Conservation (phyloP, 2,888 invertebrate species). For the Ditula angustiorana region DNA sequence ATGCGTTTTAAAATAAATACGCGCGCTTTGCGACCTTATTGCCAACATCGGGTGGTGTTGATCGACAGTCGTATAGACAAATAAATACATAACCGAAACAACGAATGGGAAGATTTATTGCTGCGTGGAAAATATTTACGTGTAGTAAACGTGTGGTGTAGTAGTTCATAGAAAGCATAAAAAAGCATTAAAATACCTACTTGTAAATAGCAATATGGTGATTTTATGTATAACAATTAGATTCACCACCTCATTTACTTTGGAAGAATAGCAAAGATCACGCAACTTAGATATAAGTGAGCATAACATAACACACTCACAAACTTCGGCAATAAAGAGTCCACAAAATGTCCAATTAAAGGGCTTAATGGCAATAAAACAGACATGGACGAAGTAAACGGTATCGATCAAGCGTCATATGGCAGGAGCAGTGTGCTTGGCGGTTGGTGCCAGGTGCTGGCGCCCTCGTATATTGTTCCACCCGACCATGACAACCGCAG, state of each 20-base stretch:
- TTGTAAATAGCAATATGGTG: too few relatives aligned
- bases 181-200: too few relatives aligned
- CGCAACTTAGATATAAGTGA: background rate
- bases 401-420: constrained; percentile 50
- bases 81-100: constrained; percentile 36
- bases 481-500: constrained; percentile 62
- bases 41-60: constrained; percentile 68
- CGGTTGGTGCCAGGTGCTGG: constrained; percentile 55
- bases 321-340: constrained; percentile 30
- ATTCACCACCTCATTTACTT: background rate
- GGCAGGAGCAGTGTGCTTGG: constrained; percentile 55
- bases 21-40: constrained; percentile 54
- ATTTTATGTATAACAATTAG: too few relatives aligned
- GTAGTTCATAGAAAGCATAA: background rate
- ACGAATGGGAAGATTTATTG: constrained; percentile 16
- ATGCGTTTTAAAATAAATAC: constrained; percentile 60
- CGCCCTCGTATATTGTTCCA: constrained; percentile 57
- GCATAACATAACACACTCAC: background rate
- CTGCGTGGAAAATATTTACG: background rate
- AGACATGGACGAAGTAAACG: constrained; percentile 43
- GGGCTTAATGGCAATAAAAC: constrained; percentile 20
- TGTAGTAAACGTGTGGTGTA: background rate
- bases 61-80: constrained; percentile 55
- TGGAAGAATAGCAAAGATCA: background rate
- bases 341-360: constrained; percentile 14